A percentile compares a stretch with the other conserved stretches of the same genome.
Conservation (phyloP, 1,140 invertebrate species). For the Drosophila triauraria region DNA sequence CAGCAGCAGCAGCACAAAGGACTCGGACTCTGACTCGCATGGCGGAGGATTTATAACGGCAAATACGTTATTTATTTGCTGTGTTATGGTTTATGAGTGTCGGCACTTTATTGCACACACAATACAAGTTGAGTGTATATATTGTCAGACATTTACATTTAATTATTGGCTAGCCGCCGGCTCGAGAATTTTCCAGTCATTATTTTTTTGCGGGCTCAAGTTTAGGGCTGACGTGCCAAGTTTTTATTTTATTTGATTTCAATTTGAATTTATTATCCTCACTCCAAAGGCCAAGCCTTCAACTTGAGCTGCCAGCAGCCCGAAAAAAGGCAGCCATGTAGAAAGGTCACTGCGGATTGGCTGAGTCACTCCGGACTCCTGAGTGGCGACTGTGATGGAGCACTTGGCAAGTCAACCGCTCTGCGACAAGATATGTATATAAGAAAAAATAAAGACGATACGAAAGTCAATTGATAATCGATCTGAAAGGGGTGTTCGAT, state of each 20-base stretch:
- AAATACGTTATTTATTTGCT: constrained; percentile 71
- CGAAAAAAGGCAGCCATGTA: constrained; percentile 36
- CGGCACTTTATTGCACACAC: constrained; percentile 34
- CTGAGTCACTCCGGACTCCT: constrained; percentile 15
- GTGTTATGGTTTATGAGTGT: constrained; percentile 60
- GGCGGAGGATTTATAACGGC: constrained; percentile 51
- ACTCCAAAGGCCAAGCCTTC: constrained; percentile 4
- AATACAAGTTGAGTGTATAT: constrained; percentile 5
- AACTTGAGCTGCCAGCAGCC: constrained; percentile 11
- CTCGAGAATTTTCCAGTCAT: constrained; percentile 23
- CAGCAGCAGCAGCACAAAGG: constrained; percentile 34
- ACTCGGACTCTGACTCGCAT: constrained; percentile 18
- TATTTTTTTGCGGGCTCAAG: constrained; percentile 18
- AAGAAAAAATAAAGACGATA: neutral
- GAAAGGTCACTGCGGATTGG: constrained; percentile 68
- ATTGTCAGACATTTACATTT: constrained; percentile 32
- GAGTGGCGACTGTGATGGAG: constrained; percentile 58
- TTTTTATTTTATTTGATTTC: constrained; percentile 47
- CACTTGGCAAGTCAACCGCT: constrained; percentile 45
- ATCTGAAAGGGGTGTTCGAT: constrained; percentile 26
- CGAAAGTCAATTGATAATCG: constrained; percentile 32
- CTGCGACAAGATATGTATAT: constrained; percentile 5
- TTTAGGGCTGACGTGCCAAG: constrained; percentile 31
- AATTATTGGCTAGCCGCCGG: constrained; percentile 26
- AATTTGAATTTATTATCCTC: constrained; percentile 48